Conservation (phyloP, 2,113 vertebrate species). For the Girardinichthys multiradiatus region DNA sequence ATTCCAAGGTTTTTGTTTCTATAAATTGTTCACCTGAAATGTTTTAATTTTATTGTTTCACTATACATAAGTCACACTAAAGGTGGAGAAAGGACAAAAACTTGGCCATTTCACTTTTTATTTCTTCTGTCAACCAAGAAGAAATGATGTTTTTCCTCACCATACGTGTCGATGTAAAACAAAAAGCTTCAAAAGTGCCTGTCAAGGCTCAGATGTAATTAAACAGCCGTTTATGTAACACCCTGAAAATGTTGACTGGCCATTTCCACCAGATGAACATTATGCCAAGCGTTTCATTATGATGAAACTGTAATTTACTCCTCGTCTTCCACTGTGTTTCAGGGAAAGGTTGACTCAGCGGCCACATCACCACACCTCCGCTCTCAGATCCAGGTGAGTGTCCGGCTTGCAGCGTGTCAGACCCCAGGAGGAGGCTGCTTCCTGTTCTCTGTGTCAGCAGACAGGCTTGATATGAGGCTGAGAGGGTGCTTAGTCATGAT, state of each 20-base stretch:
- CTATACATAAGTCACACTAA: too few species aligned
- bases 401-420: slow-evolving; percentile 40
- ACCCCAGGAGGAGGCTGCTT: slow-evolving; percentile 38
- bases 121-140: background rate
- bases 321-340: slow-evolving; percentile 47
- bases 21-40: too few species aligned
- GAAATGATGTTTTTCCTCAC: background rate
- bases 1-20: too few species aligned
- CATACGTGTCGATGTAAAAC: background rate
- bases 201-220: background rate
- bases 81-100: too few species aligned
- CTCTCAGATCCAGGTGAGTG: slow-evolving; percentile 91
- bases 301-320: slow-evolving; percentile 59
- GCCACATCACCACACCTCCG: slow-evolving; percentile 89
- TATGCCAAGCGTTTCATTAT: slow-evolving; percentile 40
- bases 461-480: slow-evolving; percentile 23
- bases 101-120: background rate
- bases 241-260: background rate
- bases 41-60: too few species aligned
- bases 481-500: slow-evolving; percentile 32
- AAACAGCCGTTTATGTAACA: background rate
- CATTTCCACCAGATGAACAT: slow-evolving; percentile 27
- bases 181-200: too few species aligned
- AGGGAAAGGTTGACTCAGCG: slow-evolving; percentile 84
- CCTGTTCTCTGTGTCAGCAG: slow-evolving; percentile 53